phyloP scores from a whole-genome alignment of 2,113 vertebrate species.

The Nibea coibor region DNA sequence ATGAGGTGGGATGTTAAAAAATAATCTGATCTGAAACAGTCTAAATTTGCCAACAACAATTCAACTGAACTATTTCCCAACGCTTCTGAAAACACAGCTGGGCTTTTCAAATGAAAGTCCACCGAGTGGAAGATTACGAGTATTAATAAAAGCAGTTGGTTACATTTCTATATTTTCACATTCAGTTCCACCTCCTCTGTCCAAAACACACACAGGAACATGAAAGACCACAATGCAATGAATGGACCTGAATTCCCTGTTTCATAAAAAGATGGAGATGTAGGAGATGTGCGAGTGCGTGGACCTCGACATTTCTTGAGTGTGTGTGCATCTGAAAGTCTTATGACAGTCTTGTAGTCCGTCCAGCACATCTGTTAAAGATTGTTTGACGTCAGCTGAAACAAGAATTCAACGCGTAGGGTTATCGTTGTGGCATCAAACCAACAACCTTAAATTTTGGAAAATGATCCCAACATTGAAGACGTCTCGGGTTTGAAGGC shows the following conservation, averaged over 20 bases:
- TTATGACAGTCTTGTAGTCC: slow-evolving; percentile 3
- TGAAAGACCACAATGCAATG: background rate
- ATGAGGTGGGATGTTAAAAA: background rate
- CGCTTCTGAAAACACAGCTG: slow-evolving; percentile 23
- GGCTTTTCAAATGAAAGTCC: background rate
- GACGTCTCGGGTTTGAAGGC: background rate
- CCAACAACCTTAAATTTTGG: slow-evolving; percentile 35
- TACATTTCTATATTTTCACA: slow-evolving; percentile 6
- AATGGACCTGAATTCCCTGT: background rate
- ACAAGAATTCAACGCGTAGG: slow-evolving; percentile 18
- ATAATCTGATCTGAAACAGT: background rate
- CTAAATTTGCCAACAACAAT: slow-evolving; percentile 30
- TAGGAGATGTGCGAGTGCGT: background rate
- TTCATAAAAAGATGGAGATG: background rate
- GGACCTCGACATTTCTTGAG: background rate
- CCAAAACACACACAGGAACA: slow-evolving; percentile 14
- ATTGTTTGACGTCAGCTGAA: slow-evolving; percentile 35
- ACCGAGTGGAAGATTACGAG: background rate
- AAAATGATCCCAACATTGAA: slow-evolving; percentile 19
- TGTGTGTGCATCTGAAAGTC: background rate
- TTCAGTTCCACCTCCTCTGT: background rate
- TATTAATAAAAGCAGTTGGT: background rate
- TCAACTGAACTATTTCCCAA: background rate
- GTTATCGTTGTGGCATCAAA: slow-evolving; percentile 49
- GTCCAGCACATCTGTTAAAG: slow-evolving; percentile 67